Evolutionary conservation across 2,888 invertebrate genomes (phyloP), one percentile per base, ranked within the genome.

Genomic region (Euplagia quadripunctaria): DNA sequence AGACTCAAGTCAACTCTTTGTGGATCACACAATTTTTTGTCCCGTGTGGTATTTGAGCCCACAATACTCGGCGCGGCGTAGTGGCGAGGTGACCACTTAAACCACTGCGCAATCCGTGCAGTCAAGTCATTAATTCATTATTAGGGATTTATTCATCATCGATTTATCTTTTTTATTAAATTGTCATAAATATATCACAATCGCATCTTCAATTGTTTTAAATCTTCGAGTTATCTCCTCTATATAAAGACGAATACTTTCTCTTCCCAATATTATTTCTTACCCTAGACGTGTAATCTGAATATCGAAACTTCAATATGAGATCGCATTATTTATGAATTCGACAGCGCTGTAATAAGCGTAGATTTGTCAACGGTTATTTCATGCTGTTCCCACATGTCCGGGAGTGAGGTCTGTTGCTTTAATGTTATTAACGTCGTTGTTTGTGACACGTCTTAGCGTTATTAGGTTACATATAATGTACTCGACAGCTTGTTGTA

Each of bases 341-440:
- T 81, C 70, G 81, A 79, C 79, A 77, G 81, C 72, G 31, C 66
- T 74, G 74, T 76, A 74, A 81, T 81, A 81, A 68, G 71, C 68
- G 71, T 72, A 77, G 73, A 82, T 82, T 77, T 82, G 69, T 82
- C 77, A 79, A 73, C 77, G 69, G 61, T 58, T 73, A 73, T 64
- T 77, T 74, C 74, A 69, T 75, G 75, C 64, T 71, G 42, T 52
- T 64, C 61, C 20, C 82, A 82, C 79, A 79, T 82, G 82, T 52
- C 55, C 20, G 64, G n/a, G 65, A 68, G 65, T 74, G 68, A 74
- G 71, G 64, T 71, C 71, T 65, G 55, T 12, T 43, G 49, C 63
- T 42, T 46, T 64, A 68, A 72, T 72, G 64, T 68, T 72, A 71
- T 67, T 66, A 72, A 67, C 67, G 66, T 63, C 4, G 16, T 43